These are phyloP conservation scores for Saimiri boliviensis DNA, from an alignment of 2,113 vertebrate species.

Conservation along the genomic window DNA sequence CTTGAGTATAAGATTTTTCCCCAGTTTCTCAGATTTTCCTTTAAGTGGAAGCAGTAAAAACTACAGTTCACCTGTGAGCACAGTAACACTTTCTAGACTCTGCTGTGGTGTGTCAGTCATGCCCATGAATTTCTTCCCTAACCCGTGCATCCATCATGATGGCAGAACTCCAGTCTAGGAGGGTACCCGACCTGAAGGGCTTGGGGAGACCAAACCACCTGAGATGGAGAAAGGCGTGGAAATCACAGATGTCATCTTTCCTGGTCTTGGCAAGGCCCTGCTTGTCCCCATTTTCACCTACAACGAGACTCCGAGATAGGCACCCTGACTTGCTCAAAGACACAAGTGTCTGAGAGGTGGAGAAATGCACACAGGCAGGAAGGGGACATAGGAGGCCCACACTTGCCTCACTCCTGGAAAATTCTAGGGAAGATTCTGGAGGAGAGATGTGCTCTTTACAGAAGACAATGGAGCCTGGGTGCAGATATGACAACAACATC, in stretches of 20 bases:
- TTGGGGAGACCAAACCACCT: not conserved
- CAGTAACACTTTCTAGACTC: not conserved
- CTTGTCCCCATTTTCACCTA: not conserved
- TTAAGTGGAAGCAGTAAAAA: not conserved
- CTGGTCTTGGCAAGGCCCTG: not conserved
- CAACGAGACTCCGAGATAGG: not conserved
- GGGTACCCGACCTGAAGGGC: not conserved
- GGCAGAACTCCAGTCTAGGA: not conserved
- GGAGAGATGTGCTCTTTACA: not conserved
- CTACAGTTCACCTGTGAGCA: not conserved
- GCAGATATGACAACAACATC: not conserved
- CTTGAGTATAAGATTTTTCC: not conserved
- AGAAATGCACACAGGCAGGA: fast-evolving
- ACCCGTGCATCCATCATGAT: not conserved
- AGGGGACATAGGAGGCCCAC: not conserved
- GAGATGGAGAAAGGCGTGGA: not conserved
- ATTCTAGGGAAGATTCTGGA: not conserved
- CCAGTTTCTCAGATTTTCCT: not conserved
- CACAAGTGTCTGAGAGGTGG: not conserved
- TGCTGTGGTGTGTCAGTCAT: not conserved
- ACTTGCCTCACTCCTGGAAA: not conserved
- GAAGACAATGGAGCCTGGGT: not conserved
- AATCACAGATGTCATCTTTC: not conserved
- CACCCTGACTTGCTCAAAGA: not conserved
- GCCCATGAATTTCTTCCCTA: not conserved